These are phyloP conservation scores for Mesochorus sp. DNA, from an alignment of 2,888 invertebrate genomes.

Conservation along the genomic window DNA sequence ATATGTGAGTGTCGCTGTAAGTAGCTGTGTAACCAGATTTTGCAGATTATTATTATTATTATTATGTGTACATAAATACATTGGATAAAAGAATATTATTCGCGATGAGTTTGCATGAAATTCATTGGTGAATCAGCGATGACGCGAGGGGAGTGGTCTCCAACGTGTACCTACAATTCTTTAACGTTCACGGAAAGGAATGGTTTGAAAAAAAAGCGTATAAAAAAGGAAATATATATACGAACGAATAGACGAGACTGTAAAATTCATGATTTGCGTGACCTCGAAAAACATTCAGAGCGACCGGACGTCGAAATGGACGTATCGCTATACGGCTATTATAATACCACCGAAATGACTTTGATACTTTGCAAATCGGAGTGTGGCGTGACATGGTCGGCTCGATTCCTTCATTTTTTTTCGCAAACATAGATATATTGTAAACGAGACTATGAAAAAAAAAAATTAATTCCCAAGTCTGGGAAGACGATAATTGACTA, in stretches of 20 bases:
- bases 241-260: neutral
- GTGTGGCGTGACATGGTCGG: slow-evolving; percentile 71
- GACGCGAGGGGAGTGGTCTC: neutral
- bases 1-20: too few species aligned
- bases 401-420: slow-evolving; percentile 49
- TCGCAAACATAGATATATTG: neutral
- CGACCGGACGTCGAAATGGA: slow-evolving; percentile 69
- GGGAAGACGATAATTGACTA: neutral
- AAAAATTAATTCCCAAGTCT: slow-evolving; percentile 2
- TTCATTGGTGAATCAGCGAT: slow-evolving; percentile 6
- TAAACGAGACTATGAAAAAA: neutral
- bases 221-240: neutral
- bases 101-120: slow-evolving; percentile 16
- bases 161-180: neutral
- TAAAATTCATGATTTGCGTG: slow-evolving; percentile 55
- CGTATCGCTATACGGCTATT: neutral
- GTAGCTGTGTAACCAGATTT: too few species aligned
- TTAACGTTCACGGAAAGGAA: neutral
- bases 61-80: neutral
- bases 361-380: slow-evolving; percentile 52
- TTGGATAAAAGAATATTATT: slow-evolving; percentile 23
- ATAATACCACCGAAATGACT: slow-evolving; percentile 65
- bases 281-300: slow-evolving; percentile 57
- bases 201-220: neutral
- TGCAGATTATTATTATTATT: slow-evolving; percentile 5